Percentiles rank a stretch among this genome's conserved stretches.
phyloP scores from a whole-genome alignment of 2,797 vertebrate species.

The Pampus argenteus region DNA sequence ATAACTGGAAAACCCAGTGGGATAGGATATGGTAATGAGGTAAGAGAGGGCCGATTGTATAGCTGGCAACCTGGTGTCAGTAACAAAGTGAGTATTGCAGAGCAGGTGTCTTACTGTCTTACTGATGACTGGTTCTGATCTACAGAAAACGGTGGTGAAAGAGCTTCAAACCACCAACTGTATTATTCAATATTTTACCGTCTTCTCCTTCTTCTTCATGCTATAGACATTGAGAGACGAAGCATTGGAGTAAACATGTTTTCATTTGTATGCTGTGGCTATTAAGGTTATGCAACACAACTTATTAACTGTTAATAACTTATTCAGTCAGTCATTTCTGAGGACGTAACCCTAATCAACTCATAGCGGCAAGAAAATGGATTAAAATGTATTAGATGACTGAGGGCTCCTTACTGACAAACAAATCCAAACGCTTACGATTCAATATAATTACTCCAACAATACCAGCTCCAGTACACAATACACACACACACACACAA shows the following conservation, averaged over 20 bases:
- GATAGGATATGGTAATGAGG: no score
- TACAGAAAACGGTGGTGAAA: no score
- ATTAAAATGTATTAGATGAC: conserved; percentile 12
- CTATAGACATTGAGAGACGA: conserved; percentile 1
- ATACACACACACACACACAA: conserved; percentile 18
- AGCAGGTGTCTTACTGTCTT: no score
- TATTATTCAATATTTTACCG: no score
- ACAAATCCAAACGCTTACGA: conserved; percentile 34
- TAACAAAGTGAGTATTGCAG: no score
- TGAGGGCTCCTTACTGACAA: conserved; percentile 24
- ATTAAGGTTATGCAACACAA: background rate
- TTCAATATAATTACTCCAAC: conserved; percentile 50
- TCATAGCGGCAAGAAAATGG: background rate
- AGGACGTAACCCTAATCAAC: conserved; percentile 8
- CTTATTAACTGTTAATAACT: background rate
- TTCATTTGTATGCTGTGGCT: conserved; percentile 5
- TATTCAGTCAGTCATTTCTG: conserved; percentile 8
- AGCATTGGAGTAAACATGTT: background rate
- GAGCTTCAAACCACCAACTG: no score
- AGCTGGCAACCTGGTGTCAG: no score
- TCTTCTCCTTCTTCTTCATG: no score
- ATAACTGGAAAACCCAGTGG: no score
- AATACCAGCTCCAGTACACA: background rate
- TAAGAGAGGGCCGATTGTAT: no score
- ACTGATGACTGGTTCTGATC: no score